Conservation (phyloP, 1,140 invertebrate species). For the Drosophila pseudoananassae region DNA sequence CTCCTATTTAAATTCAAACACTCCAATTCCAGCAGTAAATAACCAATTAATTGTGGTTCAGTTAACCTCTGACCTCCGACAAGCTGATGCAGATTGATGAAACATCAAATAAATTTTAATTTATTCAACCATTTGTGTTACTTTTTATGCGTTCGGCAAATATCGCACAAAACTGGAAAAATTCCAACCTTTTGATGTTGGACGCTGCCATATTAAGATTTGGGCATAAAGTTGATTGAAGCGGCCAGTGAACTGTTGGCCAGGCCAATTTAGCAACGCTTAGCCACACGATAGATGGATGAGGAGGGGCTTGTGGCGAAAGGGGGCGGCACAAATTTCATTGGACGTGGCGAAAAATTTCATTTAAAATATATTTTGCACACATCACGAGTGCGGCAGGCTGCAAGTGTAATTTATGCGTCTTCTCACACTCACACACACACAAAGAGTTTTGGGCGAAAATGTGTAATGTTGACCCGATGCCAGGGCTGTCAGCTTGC, state of each 20-base stretch:
- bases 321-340: constrained; percentile 52
- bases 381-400: constrained; percentile 52
- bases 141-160: constrained; percentile 9
- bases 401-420: constrained; percentile 80
- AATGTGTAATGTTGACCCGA: constrained; percentile 79
- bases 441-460: constrained; percentile 46
- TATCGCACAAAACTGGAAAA: background rate
- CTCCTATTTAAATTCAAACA: background rate
- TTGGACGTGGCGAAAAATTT: constrained; percentile 63
- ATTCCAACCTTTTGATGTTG: constrained; percentile 36
- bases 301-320: background rate
- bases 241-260: constrained; percentile 17
- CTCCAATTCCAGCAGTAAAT: constrained; percentile 9
- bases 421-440: constrained; percentile 45
- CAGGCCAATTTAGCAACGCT: constrained; percentile 66
- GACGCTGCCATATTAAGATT: constrained; percentile 30
- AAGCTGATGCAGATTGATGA: constrained; percentile 34
- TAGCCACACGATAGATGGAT: constrained; percentile 40
- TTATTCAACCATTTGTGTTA: constrained; percentile 27
- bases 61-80: constrained; percentile 1
- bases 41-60: constrained; percentile 45
- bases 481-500: constrained; percentile 40
- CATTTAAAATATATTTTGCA: constrained; percentile 48
- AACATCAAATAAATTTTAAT: constrained; percentile 36
- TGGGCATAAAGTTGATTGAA: constrained; percentile 43